Base-by-base conservation (phyloP, 2,888 invertebrate species). In the Cheilosia urbana region DNA sequence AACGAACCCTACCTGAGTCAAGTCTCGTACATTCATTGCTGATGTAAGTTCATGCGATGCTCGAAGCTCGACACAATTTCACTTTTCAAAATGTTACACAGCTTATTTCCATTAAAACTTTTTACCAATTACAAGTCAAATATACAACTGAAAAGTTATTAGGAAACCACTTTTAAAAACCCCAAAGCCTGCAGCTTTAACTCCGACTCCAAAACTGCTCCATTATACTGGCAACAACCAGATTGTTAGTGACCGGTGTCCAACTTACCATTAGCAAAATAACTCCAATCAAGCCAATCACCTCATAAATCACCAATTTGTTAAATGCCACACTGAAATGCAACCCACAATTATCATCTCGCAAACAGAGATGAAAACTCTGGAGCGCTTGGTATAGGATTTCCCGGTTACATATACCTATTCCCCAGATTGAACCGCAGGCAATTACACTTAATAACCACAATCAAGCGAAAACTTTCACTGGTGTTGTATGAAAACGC, bases 371-470 rank as follows among this genome's bases (percentile, higher is more conserved):
- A 75, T 80, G 21, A 47, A 75, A 55, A 75, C 57, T 34, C 40
- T 63, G 19, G 13, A 58, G 30, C 55, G 21, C 30, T 27, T 27
- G 69, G 76, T 9, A 76, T 71, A 76, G 65, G 37, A 65, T 57
- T 76, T 71, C 34, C 49, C 53, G 30, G 30, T 30, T 63, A 62
- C 69, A 30, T 30, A 68, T 30, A 69, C 75, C 75, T 63, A 30
- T 68, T 57, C 37, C 21, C 24, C 51, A 15, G 42, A 27, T 57
- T 40, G 27, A 9, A 68, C 53, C 57, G 47, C 68, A 63, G 58
- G 76, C 81, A 81, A 81, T 81, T 71, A 76, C 21, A 76, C 42
- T 60, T 81, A 81, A 81, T 76, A 76, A 60, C 69, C 81, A 30
- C 81, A 76, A 60, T 76, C 45, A 27, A 58, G 69, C 65, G 63